Percentiles rank a stretch among this genome's conserved stretches.
Conservation (phyloP, 2,797 vertebrate species). For the Mormyrus proboscirostris region DNA sequence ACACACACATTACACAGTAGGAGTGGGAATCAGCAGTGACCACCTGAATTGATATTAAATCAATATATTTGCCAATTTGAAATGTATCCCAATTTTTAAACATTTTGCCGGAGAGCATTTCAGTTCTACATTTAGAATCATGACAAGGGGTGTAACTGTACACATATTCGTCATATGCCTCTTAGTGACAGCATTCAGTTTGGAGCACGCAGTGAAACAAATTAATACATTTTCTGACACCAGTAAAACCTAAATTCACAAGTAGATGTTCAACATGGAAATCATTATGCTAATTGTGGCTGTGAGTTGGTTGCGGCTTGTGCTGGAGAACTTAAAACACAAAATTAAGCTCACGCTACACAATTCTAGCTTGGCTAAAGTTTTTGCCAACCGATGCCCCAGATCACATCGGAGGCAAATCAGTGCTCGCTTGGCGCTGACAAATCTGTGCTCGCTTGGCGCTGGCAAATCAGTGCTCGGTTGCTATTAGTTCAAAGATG, state of each 20-base stretch:
- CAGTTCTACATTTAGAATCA: neutral
- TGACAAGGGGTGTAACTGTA: neutral
- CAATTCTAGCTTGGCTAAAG: too few relatives aligned
- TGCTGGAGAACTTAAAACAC: neutral
- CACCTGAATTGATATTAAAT: neutral
- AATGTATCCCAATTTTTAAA: neutral
- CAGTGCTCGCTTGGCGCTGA: too few relatives aligned
- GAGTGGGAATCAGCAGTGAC: neutral
- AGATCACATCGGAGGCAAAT: too few relatives aligned
- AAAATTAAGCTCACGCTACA: too few relatives aligned
- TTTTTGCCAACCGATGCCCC: too few relatives aligned
- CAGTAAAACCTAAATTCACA: neutral
- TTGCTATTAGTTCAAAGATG: too few relatives aligned
- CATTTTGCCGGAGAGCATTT: neutral
- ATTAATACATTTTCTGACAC: neutral
- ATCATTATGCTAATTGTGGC: neutral
- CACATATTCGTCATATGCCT: neutral
- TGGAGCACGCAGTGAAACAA: too few relatives aligned
- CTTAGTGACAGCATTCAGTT: too few relatives aligned
- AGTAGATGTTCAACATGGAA: neutral
- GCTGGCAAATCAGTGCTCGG: too few relatives aligned
- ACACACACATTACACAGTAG: neutral
- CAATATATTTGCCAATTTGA: neutral
- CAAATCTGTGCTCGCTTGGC: too few relatives aligned
- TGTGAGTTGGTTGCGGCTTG: neutral